Evolutionary conservation across 2,888 invertebrate species (phyloP).

Genomic region (Trissonchulus sp.): DNA sequence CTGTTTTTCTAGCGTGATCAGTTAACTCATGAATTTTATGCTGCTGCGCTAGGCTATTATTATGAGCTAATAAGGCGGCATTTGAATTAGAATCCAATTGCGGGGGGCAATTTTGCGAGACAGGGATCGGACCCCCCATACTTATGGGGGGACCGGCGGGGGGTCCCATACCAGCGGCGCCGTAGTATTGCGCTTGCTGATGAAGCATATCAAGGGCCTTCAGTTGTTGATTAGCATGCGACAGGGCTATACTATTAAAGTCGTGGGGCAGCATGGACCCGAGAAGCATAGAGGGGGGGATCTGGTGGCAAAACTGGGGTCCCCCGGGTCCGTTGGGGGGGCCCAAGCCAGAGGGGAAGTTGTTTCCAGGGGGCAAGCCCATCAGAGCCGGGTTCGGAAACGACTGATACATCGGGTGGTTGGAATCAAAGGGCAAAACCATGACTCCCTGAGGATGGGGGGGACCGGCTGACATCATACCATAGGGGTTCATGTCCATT

Average conservation of each 20-base stretch:
- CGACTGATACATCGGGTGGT: neutral
- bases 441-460: neutral
- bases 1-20: neutral
- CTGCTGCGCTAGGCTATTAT: neutral
- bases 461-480: neutral
- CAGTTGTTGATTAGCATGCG: neutral
- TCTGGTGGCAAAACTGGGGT: neutral
- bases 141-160: neutral
- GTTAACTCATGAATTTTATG: neutral
- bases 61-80: too few species aligned
- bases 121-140: neutral
- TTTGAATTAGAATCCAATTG: neutral
- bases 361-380: neutral
- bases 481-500: neutral
- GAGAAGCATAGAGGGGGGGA: neutral
- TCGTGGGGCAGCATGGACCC: neutral
- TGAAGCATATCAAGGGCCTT: neutral
- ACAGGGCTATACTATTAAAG: neutral
- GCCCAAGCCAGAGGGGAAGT: neutral
- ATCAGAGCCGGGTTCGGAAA: neutral
- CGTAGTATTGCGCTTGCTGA: too few species aligned
- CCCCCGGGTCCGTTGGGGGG: neutral
- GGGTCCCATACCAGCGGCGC: neutral
- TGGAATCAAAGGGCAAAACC: neutral
- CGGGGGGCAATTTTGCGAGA: neutral